Base-by-base conservation (phyloP, 2,113 vertebrate genomes). In the Hemibagrus wyckioides region DNA sequence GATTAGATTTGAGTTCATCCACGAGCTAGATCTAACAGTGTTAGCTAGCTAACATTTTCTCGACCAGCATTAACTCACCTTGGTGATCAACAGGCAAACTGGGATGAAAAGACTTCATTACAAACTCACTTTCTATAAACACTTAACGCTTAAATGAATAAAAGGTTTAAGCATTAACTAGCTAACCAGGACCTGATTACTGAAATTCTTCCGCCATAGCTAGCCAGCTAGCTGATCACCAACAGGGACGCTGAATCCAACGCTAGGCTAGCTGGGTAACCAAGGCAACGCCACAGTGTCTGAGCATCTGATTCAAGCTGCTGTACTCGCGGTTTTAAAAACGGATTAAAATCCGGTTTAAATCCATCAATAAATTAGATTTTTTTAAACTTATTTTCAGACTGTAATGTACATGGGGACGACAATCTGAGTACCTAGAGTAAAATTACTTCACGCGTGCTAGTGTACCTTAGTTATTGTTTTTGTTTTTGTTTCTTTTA, bases 181-280 rank as follows among this genome's bases (percentile, higher is more conserved):
- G 76, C 13, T 41, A 67, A 50, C 36, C 4, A 33, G 39, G 4
- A 52, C 1, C 30, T 15, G 21, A 54, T 17, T 28, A 52, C 44
- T 85, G 6, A 11, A 41, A 48, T 30, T 13, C 41, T 28, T n/a
- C 28, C 50, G 41, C 10, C 0, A 23, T 52, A 65, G 67, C 41
- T 56, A 80, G 80, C 67, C 54, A 75, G 86, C 80, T 82, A 87
- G 86, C 80, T 36, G n/a, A 69, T 50, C 30, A 73, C 36, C 52
- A 19, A 73, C 23, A 48, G n/a, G 36, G 33, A 82, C 76, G 59
- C 30, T 54, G 63, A 81, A 81, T 39, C 85, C 59, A 86, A n/a
- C 25, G n/a, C 85, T 57, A 73, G 36, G 85, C 81, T 87, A 83
- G 80, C 79, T 65, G 57, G 76, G 86, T 87, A 83, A 83, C 86